phyloP scores from a whole-genome alignment of 2,113 vertebrate genomes.

The Edolisoma coerulescens region DNA sequence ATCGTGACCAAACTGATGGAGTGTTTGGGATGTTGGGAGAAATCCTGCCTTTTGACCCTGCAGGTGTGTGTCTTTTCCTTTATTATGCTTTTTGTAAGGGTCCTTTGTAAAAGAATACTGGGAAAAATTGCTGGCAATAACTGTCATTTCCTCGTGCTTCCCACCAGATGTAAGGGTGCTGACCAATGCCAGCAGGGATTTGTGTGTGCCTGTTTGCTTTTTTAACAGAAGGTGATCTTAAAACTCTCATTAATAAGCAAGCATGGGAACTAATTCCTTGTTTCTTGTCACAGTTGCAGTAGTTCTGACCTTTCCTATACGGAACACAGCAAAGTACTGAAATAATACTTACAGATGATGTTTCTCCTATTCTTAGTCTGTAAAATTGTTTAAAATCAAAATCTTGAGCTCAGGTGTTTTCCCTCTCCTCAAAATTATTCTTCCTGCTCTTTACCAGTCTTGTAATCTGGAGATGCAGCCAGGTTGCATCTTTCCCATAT shows the following conservation, averaged over 20 bases:
- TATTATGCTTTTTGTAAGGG: not conserved
- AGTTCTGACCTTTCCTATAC: not conserved
- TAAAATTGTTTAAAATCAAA: not conserved
- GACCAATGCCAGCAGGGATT: not conserved
- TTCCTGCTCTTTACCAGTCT: not conserved
- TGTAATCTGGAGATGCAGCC: not conserved
- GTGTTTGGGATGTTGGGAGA: constrained; percentile 93
- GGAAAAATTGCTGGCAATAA: not conserved
- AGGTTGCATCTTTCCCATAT: not conserved
- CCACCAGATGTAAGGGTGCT: not conserved
- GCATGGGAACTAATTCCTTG: not conserved
- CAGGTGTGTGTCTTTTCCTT: constrained; percentile 78
- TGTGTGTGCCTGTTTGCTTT: not conserved
- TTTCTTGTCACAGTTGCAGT: not conserved
- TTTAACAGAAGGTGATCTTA: not conserved
- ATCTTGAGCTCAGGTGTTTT: not conserved
- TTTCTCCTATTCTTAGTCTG: not conserved
- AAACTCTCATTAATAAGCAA: not conserved
- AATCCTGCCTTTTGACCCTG: constrained; percentile 93
- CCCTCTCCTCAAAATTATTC: not conserved
- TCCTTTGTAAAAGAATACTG: not conserved
- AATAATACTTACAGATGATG: not conserved
- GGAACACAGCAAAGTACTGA: not conserved
- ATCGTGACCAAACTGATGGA: constrained; percentile 94
- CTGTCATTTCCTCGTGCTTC: not conserved